These are phyloP conservation scores for Terebella lapidaria DNA, from an alignment of 2,888 invertebrate genomes.

Conservation along the genomic window DNA sequence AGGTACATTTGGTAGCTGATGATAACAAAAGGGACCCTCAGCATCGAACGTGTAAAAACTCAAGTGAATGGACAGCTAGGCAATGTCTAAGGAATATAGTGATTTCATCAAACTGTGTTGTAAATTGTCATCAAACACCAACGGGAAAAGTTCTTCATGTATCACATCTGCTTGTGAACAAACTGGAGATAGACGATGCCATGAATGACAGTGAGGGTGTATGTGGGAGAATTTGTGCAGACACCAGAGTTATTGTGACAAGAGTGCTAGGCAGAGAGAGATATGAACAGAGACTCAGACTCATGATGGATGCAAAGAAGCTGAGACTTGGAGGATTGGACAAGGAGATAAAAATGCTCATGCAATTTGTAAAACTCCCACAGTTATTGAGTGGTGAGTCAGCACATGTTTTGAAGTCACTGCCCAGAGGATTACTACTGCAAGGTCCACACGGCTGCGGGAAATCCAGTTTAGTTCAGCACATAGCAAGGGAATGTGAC, in stretches of 20 bases:
- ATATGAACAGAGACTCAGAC: conserved; percentile 22
- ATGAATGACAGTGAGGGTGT: too few species aligned
- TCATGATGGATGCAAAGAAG: not conserved
- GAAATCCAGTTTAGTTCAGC: conserved; percentile 66
- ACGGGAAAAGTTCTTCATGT: too few species aligned
- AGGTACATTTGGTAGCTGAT: too few species aligned
- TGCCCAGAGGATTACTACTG: conserved; percentile 25
- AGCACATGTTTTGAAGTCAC: conserved; percentile 14
- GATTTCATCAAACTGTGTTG: too few species aligned
- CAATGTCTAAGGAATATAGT: too few species aligned
- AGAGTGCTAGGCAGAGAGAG: conserved; percentile 32
- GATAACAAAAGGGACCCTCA: too few species aligned
- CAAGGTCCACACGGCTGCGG: conserved; percentile 46
- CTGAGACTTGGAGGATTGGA: conserved; percentile 32
- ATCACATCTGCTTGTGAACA: too few species aligned
- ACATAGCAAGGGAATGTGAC: conserved; percentile 51
- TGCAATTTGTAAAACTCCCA: conserved; percentile 26
- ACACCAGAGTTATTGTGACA: conserved; percentile 28
- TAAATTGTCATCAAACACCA: too few species aligned
- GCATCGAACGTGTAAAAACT: too few species aligned
- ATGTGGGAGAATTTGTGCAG: conserved; percentile 22
- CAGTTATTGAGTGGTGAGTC: conserved; percentile 14
- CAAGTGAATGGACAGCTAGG: too few species aligned
- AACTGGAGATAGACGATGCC: too few species aligned
- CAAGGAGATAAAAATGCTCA: conserved; percentile 25